phyloP scores from a whole-genome alignment of 1,140 invertebrate genomes.

The Yoshiicerus persimilis region DNA sequence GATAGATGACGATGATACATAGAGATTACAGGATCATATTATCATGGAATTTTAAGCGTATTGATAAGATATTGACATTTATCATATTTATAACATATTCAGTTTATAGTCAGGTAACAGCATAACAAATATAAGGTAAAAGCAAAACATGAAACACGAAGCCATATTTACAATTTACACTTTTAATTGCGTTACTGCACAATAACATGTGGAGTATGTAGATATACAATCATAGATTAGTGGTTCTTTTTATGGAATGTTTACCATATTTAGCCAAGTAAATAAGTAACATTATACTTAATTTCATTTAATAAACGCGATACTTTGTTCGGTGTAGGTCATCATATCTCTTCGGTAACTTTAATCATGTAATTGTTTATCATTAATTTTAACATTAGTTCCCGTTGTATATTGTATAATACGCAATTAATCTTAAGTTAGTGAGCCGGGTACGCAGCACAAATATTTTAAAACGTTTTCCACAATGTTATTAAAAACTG shows the following conservation, averaged over 20 bases:
- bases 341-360: not conserved
- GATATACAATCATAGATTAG: not conserved
- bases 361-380: not conserved
- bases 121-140: not conserved
- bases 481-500: not conserved
- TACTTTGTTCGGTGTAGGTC: not conserved
- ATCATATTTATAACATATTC: not conserved
- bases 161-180: too few species aligned
- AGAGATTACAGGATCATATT: not conserved
- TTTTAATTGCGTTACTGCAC: too few species aligned
- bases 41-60: not conserved
- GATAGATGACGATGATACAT: not conserved
- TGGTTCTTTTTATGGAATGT: not conserved
- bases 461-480: not conserved
- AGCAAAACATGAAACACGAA: too few species aligned
- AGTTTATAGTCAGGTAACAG: not conserved
- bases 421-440: not conserved
- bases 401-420: not conserved
- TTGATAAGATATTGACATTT: not conserved
- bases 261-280: not conserved
- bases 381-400: not conserved
- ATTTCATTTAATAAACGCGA: too few species aligned
- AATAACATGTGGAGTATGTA: not conserved
- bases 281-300: too few species aligned
- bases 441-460: not conserved